Conservation (phyloP, 1,140 invertebrate genomes). For the Bombus ignitus region DNA sequence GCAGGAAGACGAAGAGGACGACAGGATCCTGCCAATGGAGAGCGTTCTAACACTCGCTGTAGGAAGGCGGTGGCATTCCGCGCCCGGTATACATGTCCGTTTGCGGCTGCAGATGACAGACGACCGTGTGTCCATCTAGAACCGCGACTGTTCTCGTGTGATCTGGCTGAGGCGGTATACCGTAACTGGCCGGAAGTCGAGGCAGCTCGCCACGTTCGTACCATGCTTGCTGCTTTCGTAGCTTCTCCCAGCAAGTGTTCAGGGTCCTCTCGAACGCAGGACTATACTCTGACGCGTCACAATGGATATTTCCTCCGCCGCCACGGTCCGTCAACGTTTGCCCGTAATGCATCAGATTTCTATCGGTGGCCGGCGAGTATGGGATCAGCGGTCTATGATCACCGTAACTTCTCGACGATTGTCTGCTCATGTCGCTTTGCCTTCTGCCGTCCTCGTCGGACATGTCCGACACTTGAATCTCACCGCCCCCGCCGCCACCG, state of each 20-base stretch:
- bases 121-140: slow-evolving; percentile 91
- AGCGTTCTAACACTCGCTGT: slow-evolving; percentile 83
- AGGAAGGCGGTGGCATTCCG: slow-evolving; percentile 84
- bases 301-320: slow-evolving; percentile 57
- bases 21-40: slow-evolving; percentile 1
- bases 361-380: slow-evolving; percentile 85
- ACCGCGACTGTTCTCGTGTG: slow-evolving; percentile 89
- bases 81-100: slow-evolving; percentile 83
- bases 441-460: slow-evolving; percentile 90
- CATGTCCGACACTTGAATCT: slow-evolving; percentile 90
- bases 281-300: slow-evolving; percentile 75
- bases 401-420: slow-evolving; percentile 90
- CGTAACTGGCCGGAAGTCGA: slow-evolving; percentile 81
- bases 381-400: slow-evolving; percentile 90
- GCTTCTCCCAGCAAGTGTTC: slow-evolving; percentile 85
- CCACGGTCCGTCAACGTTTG: slow-evolving; percentile 74
- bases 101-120: slow-evolving; percentile 90
- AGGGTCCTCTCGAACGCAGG: slow-evolving; percentile 75
- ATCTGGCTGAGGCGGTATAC: slow-evolving; percentile 82
- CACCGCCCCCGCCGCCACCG: slow-evolving; percentile 70
- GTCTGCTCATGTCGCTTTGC: slow-evolving; percentile 90
- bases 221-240: slow-evolving; percentile 79
- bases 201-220: slow-evolving; percentile 82
- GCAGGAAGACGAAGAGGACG: slow-evolving; percentile 28
- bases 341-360: slow-evolving; percentile 82